Percentiles rank a stretch among this genome's conserved stretches.
Conservation (phyloP, 2,888 invertebrate genomes). For the Drosophila barbarae region DNA sequence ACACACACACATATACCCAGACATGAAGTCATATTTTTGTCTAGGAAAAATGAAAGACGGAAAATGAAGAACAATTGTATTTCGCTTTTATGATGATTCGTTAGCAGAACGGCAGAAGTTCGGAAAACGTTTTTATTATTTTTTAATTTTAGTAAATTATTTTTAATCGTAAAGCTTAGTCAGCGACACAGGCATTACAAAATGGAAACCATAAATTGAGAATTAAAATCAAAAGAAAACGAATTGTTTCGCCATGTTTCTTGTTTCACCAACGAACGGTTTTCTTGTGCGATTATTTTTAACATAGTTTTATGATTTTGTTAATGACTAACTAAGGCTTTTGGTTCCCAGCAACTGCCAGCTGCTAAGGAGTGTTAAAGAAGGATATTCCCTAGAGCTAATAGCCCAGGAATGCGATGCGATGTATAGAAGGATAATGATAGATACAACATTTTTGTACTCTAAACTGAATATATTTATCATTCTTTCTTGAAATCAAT, state of each 20-base stretch:
- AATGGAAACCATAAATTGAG: slow-evolving; percentile 30
- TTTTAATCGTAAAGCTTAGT: slow-evolving; percentile 43
- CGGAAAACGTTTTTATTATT: slow-evolving; percentile 16
- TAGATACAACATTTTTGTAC: slow-evolving; percentile 2
- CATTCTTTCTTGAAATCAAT: not conserved
- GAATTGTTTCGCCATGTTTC: slow-evolving; percentile 11
- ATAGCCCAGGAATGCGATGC: too few species aligned
- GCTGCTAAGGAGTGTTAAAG: slow-evolving; percentile 2
- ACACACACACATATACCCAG: slow-evolving; percentile 17
- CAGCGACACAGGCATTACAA: slow-evolving; percentile 21
- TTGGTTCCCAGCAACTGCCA: slow-evolving; percentile 29
- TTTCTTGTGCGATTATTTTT: slow-evolving; percentile 2
- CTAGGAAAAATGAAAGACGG: slow-evolving; percentile 4
- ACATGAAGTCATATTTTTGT: slow-evolving; percentile 22
- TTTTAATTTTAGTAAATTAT: slow-evolving; percentile 64
- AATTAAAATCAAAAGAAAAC: slow-evolving; percentile 24
- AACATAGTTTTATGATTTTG: slow-evolving; percentile 28
- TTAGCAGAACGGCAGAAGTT: slow-evolving; percentile 18
- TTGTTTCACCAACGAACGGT: slow-evolving; percentile 25
- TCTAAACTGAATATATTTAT: not conserved
- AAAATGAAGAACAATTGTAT: slow-evolving; percentile 24
- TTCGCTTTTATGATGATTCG: slow-evolving; percentile 13
- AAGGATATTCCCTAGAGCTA: not conserved
- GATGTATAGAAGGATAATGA: not conserved
- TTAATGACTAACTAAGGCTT: slow-evolving; percentile 35